Base-by-base conservation (phyloP, 2,113 vertebrate species). In the sheep (Ovis aries) region DNA sequence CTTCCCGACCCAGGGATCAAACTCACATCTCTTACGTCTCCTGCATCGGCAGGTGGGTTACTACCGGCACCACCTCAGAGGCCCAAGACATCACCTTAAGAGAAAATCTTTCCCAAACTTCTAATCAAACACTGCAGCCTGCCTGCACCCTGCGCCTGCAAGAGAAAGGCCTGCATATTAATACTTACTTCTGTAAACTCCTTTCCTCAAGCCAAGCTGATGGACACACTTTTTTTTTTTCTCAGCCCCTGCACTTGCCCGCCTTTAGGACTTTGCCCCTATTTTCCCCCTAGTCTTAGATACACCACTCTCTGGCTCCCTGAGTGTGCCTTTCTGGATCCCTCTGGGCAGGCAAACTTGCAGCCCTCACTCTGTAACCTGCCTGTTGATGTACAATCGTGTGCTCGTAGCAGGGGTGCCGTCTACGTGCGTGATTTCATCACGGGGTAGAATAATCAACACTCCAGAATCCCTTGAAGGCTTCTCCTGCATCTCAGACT, bases 91-190 rank as follows among this genome's bases (percentile, higher is more conserved):
- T 21, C 27, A 85, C 36, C 45, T 50, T 40, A 31, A 31, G 16
- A 84, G 6, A 48, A 89, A 64, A 80, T n/a, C 12, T 31, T 15
- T 17, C 31, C 86, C 14, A 60, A 17, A 78, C 27, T 52, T 97
- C 83, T 29, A 52, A 31, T 27, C 78, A 12, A 55, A 64, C 90
- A 67, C 17, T 12, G 6, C 36, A 62, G 1, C 43, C 78, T 7
- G 2, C 16, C 50, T 90, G 15, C 9, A 31, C 19, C 36, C 59
- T 23, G 23, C 0, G 0, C 10, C 29, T n/a, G 6, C 7, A 1
- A 16, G 8, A 59, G 25, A 59, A 12, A 59, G 17, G 14, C 36
- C 43, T 21, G 9, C 8, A 4, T 27, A 50, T 29, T 23, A 21
- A 16, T 5, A 6, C 19, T n/a, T 83, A 71, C 40, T 50, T 31